phyloP scores from a whole-genome alignment of 2,113 vertebrate genomes.

The Xiphias gladius region DNA sequence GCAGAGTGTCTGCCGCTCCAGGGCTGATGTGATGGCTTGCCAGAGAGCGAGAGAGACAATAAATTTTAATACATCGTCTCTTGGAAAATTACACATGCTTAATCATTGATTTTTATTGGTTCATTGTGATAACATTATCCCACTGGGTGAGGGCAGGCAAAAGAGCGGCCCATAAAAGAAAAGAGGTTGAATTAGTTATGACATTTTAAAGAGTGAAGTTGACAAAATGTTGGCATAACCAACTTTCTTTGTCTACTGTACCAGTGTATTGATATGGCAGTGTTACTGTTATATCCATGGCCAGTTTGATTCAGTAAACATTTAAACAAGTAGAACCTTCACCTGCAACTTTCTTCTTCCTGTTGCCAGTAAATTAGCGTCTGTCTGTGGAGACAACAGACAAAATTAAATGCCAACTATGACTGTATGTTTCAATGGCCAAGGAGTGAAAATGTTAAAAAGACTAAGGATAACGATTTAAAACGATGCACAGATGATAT shows the following conservation, averaged over 20 bases:
- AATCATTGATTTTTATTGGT: conserved; percentile 80
- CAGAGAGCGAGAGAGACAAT: conserved; percentile 62
- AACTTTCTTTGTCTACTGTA: conserved; percentile 40
- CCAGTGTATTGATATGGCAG: conserved; percentile 47
- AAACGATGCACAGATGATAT: neutral
- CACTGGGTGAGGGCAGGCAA: conserved; percentile 39
- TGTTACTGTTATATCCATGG: conserved; percentile 11
- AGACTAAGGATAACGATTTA: neutral
- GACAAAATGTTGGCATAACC: conserved; percentile 42
- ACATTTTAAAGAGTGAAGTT: conserved; percentile 62
- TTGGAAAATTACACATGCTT: conserved; percentile 84
- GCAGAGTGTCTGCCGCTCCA: conserved; percentile 67
- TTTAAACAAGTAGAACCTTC: conserved; percentile 26
- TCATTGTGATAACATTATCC: conserved; percentile 72
- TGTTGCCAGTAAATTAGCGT: conserved; percentile 13
- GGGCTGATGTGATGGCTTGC: conserved; percentile 55
- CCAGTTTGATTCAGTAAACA: conserved; percentile 21
- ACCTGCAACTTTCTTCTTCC: neutral
- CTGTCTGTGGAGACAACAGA: neutral
- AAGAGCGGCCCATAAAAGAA: conserved; percentile 57
- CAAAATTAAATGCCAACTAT: neutral
- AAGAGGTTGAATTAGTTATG: conserved; percentile 66
- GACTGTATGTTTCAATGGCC: neutral
- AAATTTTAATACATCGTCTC: conserved; percentile 81
- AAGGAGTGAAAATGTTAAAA: neutral